Evolutionary conservation across 1,140 invertebrate species (phyloP), one percentile per base, ranked within the genome.

Genomic region (Nomia melanderi): DNA sequence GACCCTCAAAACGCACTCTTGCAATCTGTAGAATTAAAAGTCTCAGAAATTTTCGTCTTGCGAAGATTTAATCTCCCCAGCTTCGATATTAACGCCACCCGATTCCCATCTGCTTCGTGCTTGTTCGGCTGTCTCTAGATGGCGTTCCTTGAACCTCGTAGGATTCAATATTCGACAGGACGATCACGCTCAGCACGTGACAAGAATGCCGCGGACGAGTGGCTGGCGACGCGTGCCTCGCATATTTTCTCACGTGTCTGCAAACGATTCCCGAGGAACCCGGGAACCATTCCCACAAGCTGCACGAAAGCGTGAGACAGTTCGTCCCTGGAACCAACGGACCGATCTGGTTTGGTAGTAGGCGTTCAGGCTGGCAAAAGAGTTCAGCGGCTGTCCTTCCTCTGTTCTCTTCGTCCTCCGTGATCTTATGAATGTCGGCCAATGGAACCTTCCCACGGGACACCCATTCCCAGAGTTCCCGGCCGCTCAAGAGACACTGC

Each of bases 391-490:
- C 7, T n/a, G 44, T 63, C 39, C 25, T 23, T n/a, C 20, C 56
- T 25, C 25, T 17, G 12, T 47, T 29, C 20, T 44, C 27, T 9
- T 39, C 20, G 8, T 31, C 36, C n/a, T 29, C 41, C 25, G 8
- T 25, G 47, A 27, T 65, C 53, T 65, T 36, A 9, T 25, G 17
- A 44, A 25, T 20, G 17, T 14, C 31, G 20, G 11, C 11, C 20
- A 78, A 80, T 72, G 64, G 7, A 74, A 75, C 75, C 81, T 88
- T 88, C 87, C 84, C 88, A 88, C 87, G 87, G 86, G 79, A 88
- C 76, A 54, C 60, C 54, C 23, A 69, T 78, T 78, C 69, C 69
- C 69, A 78, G 60, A 23, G 27, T 59, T 47, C 57, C 75, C 59
- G 70, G 25, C 4, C 31, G 57, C 47, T 8, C 0, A n/a, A 53